Base-by-base conservation (phyloP, 2,888 invertebrate species). In the Agrilus mali region DNA sequence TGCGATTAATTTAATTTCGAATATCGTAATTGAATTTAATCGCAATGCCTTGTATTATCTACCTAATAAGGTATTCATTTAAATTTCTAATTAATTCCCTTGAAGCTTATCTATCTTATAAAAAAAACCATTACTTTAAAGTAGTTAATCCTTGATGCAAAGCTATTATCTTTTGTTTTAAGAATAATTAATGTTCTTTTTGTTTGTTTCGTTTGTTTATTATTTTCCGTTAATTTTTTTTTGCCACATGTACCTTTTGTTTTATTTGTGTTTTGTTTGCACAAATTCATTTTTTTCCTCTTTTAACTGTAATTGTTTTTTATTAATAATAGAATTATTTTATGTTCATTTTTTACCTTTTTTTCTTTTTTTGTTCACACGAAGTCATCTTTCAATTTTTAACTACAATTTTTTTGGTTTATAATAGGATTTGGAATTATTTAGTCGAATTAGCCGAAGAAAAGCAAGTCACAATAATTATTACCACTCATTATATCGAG, bases 401-500 rank as follows among this genome's bases (percentile, higher is more conserved):
- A 33, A 4, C 14, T 33, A 5, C 14, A 3, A 14, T 33, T 33
- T 4, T 37, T 16, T n/a, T 10, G 12, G 12, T 44, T 43, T 53
- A 45, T 62, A 69, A 38, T 64, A 92, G 92, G 58, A 93, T 94
- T 58, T 94, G 94, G 94, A 77, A 84, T 47, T 83, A 86, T 65
- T 70, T 94, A 31, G 32, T 46, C 14, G 78, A 82, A 47, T 70
- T 87, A 43, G 80, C 89, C 1, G 69, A 74, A 48, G 73, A 74
- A 53, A 73, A 76, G 36, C 79, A 82, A 31, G 78, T 81, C 46
- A 84, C 93, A 7, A 83, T 94, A 41, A 82, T 94, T 45, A 89
- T 94, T 44, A 94, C 94, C 1, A 94, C 94, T 12, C 94, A 94
- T 68, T 94, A 94, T 60, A 92, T 94, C 46, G 94, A 94, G 61